Evolutionary conservation across 2,888 invertebrate genomes (phyloP).

Genomic region (Clivina fossor): DNA sequence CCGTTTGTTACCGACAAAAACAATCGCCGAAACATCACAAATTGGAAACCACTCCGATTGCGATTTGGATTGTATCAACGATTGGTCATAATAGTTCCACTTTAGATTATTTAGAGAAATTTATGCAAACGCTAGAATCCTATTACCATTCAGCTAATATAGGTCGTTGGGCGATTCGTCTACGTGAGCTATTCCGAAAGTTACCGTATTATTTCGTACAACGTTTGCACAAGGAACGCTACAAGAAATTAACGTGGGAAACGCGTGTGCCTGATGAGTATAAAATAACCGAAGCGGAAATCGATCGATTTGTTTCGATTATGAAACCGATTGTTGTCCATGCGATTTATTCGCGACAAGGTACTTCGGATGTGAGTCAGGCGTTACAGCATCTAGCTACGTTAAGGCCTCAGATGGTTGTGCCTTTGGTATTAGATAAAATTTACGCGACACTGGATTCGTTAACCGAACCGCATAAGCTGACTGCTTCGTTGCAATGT

Average conservation of each 20-base stretch:
- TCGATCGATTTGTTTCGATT: conserved; percentile 77
- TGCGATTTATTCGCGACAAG: conserved; percentile 76
- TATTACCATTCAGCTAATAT: conserved; percentile 88
- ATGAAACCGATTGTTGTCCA: conserved; percentile 74
- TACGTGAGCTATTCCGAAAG: conserved; percentile 68
- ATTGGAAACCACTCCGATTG: conserved; percentile 55
- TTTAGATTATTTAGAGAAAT: conserved; percentile 71
- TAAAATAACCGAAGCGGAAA: conserved; percentile 75
- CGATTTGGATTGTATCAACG: conserved; percentile 63
- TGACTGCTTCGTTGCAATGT: conserved; percentile 71
- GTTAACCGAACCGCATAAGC: conserved; percentile 84
- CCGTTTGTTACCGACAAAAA: conserved; percentile 73
- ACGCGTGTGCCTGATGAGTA: conserved; percentile 66
- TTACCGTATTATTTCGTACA: conserved; percentile 65
- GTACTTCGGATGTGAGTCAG: conserved; percentile 62
- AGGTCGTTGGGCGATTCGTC: conserved; percentile 75
- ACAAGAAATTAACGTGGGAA: conserved; percentile 66
- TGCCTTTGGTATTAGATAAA: conserved; percentile 80
- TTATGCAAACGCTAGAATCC: conserved; percentile 80
- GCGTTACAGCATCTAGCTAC: conserved; percentile 76
- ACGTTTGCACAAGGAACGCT: conserved; percentile 68
- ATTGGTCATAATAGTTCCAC: conserved; percentile 67
- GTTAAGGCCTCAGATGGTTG: conserved; percentile 77
- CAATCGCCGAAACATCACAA: conserved; percentile 59
- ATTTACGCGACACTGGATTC: conserved; percentile 80